These are phyloP conservation scores for Sarcophaga peregrina DNA, from an alignment of 1,140 invertebrate species.

Conservation along the genomic window DNA sequence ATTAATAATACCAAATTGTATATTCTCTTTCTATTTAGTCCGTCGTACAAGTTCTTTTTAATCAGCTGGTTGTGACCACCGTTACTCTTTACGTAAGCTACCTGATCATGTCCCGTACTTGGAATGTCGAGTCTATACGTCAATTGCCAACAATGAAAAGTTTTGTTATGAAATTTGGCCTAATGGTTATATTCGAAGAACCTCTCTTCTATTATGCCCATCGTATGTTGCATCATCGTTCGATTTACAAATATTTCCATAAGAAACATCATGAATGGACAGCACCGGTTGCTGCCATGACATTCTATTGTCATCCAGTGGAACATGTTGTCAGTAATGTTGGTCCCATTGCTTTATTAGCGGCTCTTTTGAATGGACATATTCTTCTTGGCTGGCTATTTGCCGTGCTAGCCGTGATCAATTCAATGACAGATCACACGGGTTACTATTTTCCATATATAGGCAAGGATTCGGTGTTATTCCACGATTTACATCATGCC, in stretches of 20 bases:
- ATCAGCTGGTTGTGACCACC: conserved; percentile 80
- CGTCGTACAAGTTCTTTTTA: conserved; percentile 78
- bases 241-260: conserved; percentile 84
- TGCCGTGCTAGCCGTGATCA: conserved; percentile 80
- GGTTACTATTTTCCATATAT: conserved; percentile 90
- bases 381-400: conserved; percentile 83
- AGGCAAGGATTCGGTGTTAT: conserved; percentile 81
- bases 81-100: conserved; percentile 72
- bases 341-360: conserved; percentile 81
- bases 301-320: conserved; percentile 87
- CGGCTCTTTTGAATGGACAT: conserved; percentile 81
- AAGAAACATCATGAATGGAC: conserved; percentile 89
- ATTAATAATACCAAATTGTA: conserved; percentile 36
- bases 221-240: conserved; percentile 80
- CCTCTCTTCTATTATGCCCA: conserved; percentile 89
- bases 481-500: conserved; percentile 90
- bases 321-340: conserved; percentile 87
- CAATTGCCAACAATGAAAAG: conserved; percentile 83
- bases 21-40: conserved; percentile 59
- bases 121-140: conserved; percentile 66
- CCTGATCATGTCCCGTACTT: conserved; percentile 70
- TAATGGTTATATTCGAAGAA: conserved; percentile 83
- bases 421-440: conserved; percentile 85
- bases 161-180: conserved; percentile 77
- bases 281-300: conserved; percentile 81